Evolutionary conservation across 2,888 invertebrate genomes (phyloP).

Genomic region (Drosophila tripunctata): DNA sequence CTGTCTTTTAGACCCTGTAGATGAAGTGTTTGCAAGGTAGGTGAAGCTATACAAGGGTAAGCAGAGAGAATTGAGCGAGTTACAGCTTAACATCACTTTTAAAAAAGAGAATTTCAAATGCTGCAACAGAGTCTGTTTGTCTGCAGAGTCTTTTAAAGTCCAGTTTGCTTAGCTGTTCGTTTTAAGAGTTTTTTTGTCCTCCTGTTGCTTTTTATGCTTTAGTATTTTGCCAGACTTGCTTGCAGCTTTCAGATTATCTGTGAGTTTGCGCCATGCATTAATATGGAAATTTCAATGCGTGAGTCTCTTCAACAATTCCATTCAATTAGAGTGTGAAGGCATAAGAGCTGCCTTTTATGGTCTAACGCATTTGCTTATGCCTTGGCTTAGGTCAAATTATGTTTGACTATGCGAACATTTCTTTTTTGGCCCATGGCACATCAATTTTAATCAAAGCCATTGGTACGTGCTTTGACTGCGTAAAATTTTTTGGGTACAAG

Average conservation of each 20-base stretch:
- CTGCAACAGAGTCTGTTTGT: no score
- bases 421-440: constrained; percentile 63
- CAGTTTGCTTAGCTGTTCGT: no score
- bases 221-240: constrained; percentile 16
- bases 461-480: constrained; percentile 66
- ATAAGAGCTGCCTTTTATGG: constrained; percentile 57
- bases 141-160: not conserved
- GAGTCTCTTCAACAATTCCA: constrained; percentile 62
- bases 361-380: constrained; percentile 63
- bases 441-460: constrained; percentile 74
- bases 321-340: constrained; percentile 60
- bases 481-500: constrained; percentile 32
- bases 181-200: constrained; percentile 1
- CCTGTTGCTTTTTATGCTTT: constrained; percentile 52
- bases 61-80: no score
- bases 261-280: constrained; percentile 47
- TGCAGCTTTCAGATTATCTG: constrained; percentile 8
- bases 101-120: no score
- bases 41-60: not conserved
- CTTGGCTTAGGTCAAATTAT: constrained; percentile 74
- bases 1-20: not conserved
- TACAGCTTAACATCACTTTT: no score
- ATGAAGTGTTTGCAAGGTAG: not conserved
- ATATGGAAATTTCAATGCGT: constrained; percentile 69
- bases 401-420: constrained; percentile 74